Conservation (phyloP, 2,888 invertebrate genomes). For the Tetragonula carbonaria region DNA sequence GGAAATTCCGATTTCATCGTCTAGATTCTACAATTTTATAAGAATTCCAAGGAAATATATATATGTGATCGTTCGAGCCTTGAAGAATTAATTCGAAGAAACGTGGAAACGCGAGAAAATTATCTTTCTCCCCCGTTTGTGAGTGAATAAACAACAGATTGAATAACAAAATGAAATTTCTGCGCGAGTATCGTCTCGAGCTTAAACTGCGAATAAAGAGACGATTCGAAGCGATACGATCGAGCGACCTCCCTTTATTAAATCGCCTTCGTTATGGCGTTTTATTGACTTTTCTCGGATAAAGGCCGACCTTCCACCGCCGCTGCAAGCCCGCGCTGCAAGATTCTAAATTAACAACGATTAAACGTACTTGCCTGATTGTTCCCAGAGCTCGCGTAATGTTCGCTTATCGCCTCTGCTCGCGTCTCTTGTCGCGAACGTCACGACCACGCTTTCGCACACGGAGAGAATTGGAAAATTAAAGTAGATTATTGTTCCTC, state of each 20-base stretch:
- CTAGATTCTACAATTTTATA: too few relatives aligned
- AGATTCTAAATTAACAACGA: constrained; percentile 64
- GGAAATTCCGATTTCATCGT: too few relatives aligned
- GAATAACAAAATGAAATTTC: too few relatives aligned
- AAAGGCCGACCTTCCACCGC: neutral
- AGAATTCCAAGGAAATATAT: too few relatives aligned
- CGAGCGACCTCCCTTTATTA: neutral
- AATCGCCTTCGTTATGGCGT: neutral
- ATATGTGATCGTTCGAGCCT: too few relatives aligned
- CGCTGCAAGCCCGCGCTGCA: neutral
- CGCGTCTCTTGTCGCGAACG: constrained; percentile 8
- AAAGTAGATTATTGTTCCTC: neutral
- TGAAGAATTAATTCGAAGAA: too few relatives aligned
- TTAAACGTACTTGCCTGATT: constrained; percentile 56
- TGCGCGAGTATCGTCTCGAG: too few relatives aligned
- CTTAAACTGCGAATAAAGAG: neutral
- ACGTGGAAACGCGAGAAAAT: too few relatives aligned
- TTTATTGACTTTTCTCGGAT: neutral
- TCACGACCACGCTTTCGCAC: neutral
- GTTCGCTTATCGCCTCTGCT: constrained; percentile 4
- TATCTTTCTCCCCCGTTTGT: too few relatives aligned
- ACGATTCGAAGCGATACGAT: too few relatives aligned
- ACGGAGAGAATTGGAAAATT: neutral
- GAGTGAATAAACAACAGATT: too few relatives aligned
- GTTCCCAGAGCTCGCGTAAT: constrained; percentile 24